Evolutionary conservation across 2,888 invertebrate species (phyloP).

Genomic region (Ormyrus thymus): DNA sequence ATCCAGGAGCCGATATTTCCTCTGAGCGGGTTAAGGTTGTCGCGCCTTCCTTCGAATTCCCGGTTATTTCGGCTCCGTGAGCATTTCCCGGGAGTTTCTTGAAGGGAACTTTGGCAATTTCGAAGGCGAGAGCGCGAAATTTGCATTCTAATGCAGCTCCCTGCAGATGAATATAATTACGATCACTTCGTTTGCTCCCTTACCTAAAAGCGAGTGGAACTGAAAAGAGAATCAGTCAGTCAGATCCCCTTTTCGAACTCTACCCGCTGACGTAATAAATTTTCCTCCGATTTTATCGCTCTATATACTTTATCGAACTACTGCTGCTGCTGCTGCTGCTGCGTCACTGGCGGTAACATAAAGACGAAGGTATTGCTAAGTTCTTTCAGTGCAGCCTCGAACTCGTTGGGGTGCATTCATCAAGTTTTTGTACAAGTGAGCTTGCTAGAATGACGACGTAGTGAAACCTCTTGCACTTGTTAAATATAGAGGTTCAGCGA

Average conservation of each 20-base stretch:
- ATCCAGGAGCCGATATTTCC: constrained; percentile 18
- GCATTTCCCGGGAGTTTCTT: neutral
- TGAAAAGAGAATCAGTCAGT: constrained; percentile 14
- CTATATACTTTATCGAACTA: neutral
- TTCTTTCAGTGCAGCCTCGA: neutral
- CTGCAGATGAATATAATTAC: constrained; percentile 46
- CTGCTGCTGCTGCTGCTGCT: neutral
- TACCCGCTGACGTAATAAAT: constrained; percentile 20
- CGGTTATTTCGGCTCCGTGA: neutral
- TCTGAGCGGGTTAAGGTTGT: neutral
- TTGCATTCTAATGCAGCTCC: constrained; percentile 40
- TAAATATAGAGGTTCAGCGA: no score
- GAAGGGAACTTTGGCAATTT: constrained; percentile 33
- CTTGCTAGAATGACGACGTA: neutral
- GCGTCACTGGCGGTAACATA: neutral
- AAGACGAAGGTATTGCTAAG: neutral
- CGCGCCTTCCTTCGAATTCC: neutral
- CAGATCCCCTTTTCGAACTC: constrained; percentile 28
- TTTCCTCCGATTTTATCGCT: constrained; percentile 34
- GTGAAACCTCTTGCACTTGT: neutral
- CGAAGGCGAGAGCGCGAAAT: constrained; percentile 9
- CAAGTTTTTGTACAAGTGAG: neutral
- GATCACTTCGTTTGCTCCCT: constrained; percentile 41
- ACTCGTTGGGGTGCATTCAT: constrained; percentile 22
- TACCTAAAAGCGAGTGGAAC: constrained; percentile 1